Evolutionary conservation across 2,113 vertebrate species (phyloP).

Genomic region (Phalacrocorax pelagicus): DNA sequence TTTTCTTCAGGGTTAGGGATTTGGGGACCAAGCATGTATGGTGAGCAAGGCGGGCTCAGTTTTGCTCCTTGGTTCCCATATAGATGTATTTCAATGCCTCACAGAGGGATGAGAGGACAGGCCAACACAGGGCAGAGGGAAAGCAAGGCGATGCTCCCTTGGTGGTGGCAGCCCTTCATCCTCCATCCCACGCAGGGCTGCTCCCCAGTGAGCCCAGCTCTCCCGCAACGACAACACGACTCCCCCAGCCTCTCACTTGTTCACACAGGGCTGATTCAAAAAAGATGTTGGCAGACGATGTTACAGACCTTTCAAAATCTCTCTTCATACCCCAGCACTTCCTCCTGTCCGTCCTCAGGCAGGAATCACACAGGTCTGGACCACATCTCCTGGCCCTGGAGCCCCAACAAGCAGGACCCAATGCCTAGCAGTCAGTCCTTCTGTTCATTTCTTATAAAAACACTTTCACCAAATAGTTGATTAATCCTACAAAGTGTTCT

Average conservation of each 20-base stretch:
- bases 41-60: not conserved
- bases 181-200: not conserved
- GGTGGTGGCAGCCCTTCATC: not conserved
- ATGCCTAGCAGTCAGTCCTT: not conserved
- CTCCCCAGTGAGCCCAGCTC: not conserved
- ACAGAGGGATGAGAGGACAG: not conserved
- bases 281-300: slow-evolving; percentile 30
- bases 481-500: not conserved
- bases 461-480: not conserved
- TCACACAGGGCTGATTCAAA: not conserved
- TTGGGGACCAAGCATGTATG: not conserved
- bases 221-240: rapidly evolving
- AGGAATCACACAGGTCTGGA: not conserved
- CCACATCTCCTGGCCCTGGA: not conserved
- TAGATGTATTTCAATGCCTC: not conserved
- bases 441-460: not conserved
- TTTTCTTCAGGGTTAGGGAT: not conserved
- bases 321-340: not conserved
- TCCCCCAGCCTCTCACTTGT: not conserved
- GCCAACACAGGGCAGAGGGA: not conserved
- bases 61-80: not conserved
- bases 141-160: not conserved
- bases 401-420: rapidly evolving
- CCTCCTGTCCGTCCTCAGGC: not conserved
- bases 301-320: not conserved